Conservation (phyloP, 2,113 vertebrate species). For the Erpornis zantholeuca region DNA sequence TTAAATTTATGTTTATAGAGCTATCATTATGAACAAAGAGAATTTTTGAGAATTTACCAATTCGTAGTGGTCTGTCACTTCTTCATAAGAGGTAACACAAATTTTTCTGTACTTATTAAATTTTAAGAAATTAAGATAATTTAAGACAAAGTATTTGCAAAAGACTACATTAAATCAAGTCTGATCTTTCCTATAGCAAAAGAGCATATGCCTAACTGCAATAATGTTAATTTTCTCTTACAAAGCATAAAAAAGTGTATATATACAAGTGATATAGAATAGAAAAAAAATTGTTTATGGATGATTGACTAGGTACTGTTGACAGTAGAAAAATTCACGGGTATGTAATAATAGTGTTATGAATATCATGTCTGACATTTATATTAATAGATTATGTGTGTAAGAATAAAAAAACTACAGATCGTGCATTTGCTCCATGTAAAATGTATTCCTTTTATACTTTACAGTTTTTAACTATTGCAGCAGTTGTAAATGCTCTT, state of each 20-base stretch:
- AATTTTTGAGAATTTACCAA: neutral
- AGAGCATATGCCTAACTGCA: neutral
- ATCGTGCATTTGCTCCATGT: neutral
- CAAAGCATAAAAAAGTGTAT: neutral
- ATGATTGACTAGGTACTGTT: neutral
- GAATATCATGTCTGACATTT: neutral
- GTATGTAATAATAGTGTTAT: fast-evolving
- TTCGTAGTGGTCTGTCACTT: neutral
- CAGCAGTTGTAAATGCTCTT: neutral
- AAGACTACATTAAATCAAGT: neutral
- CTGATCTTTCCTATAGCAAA: neutral
- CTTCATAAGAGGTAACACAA: neutral
- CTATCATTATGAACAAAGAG: neutral
- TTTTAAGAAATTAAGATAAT: neutral
- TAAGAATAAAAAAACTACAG: neutral
- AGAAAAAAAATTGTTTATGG: neutral
- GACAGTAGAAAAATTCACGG: neutral
- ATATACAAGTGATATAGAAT: neutral
- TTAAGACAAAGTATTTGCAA: neutral
- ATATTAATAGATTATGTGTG: neutral
- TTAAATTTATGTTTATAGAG: neutral
- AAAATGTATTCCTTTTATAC: neutral
- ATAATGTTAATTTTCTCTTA: neutral
- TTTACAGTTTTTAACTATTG: neutral
- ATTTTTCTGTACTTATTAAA: neutral